Percentiles rank a stretch among this genome's conserved stretches.
These are phyloP conservation scores for Psylliodes chrysocephalus DNA, from an alignment of 2,888 invertebrate species.

Conservation along the genomic window DNA sequence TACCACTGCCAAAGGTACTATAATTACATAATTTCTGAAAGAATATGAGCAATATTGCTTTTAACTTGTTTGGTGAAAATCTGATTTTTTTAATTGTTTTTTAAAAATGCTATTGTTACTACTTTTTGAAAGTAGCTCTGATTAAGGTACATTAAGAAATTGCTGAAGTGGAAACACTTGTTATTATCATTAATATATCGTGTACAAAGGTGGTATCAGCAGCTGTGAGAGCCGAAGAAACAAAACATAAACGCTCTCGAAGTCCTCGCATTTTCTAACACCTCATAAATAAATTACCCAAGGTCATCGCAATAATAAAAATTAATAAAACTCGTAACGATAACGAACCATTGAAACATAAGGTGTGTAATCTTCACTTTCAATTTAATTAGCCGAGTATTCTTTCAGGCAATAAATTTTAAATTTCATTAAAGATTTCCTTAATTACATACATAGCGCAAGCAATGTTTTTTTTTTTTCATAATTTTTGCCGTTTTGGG, in stretches of 20 bases:
- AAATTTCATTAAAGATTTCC: conserved; percentile 35
- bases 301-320: conserved; percentile 38
- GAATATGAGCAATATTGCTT: no score
- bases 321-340: conserved; percentile 36
- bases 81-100: no score
- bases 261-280: conserved; percentile 33
- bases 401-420: conserved; percentile 39
- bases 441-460: conserved; percentile 42
- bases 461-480: conserved; percentile 43
- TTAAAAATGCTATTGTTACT: no score
- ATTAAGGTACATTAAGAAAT: no score
- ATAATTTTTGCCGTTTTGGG: conserved; percentile 46
- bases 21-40: no score
- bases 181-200: no score
- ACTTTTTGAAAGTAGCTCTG: no score
- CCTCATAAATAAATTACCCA: conserved; percentile 29
- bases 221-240: no score
- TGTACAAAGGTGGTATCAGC: no score
- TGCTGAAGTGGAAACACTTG: no score
- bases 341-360: conserved; percentile 36
- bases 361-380: conserved; percentile 44
- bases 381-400: conserved; percentile 42
- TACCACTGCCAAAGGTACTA: no score
- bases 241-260: conserved; percentile 10
- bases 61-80: no score